Evolutionary conservation across 2,113 vertebrate genomes (phyloP).

Genomic region (Corythaeola cristata): DNA sequence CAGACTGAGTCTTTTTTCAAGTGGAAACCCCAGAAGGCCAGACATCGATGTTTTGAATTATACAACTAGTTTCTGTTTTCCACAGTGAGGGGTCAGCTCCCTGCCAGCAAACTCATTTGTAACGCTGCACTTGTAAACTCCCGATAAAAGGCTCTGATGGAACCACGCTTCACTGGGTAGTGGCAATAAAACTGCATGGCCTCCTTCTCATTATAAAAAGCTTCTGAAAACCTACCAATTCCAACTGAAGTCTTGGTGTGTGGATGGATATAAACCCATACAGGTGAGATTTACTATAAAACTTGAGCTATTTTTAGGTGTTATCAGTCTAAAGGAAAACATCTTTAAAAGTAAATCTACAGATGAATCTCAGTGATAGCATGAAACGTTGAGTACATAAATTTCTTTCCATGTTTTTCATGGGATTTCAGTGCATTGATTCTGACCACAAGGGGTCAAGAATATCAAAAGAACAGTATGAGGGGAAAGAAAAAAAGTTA

Average conservation of each 20-base stretch:
- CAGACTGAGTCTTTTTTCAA: neutral
- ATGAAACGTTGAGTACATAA: neutral
- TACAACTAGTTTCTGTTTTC: conserved; percentile 15
- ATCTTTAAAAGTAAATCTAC: neutral
- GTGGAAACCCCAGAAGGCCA: conserved; percentile 1
- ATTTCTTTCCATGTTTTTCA: neutral
- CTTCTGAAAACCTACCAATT: neutral
- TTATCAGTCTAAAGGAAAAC: neutral
- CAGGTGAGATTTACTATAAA: neutral
- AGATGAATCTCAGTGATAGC: neutral
- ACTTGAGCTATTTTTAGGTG: neutral
- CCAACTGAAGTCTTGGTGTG: neutral
- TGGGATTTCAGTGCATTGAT: neutral
- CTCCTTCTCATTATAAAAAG: neutral
- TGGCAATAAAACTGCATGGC: neutral
- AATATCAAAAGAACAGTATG: conserved; percentile 33
- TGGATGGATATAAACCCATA: neutral
- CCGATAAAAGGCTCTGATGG: conserved; percentile 15
- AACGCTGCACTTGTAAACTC: conserved; percentile 42
- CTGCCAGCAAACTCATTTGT: conserved; percentile 58
- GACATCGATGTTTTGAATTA: neutral
- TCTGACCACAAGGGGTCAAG: neutral
- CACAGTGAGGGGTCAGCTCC: conserved; percentile 21
- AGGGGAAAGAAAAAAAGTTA: neutral
- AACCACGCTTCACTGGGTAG: neutral